phyloP scores from a whole-genome alignment of 2,113 vertebrate genomes.

The Pogonocichla stellata region DNA sequence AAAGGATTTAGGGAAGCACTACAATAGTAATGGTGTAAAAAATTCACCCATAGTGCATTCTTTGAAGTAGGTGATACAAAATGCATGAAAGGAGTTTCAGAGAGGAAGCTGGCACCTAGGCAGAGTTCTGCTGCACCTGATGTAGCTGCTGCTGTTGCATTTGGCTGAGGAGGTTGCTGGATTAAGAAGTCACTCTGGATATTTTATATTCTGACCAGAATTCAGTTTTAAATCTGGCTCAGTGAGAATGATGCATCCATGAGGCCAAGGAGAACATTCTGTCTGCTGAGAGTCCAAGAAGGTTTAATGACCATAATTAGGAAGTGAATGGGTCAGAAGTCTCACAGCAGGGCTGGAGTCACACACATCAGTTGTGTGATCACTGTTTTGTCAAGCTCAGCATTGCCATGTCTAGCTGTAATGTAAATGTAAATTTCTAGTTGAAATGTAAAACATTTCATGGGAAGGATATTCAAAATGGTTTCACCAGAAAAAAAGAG shows the following conservation, averaged over 20 bases:
- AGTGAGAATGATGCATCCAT: neutral
- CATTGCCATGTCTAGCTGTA: neutral
- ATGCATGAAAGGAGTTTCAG: neutral
- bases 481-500: neutral
- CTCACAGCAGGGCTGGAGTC: neutral
- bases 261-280: neutral
- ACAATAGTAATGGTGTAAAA: neutral
- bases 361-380: neutral
- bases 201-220: neutral
- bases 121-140: neutral
- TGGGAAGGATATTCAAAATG: neutral
- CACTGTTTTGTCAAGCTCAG: neutral
- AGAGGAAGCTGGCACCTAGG: neutral
- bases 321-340: neutral
- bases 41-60: neutral
- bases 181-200: neutral
- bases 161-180: neutral
- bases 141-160: accelerated
- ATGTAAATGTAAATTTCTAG: no score
- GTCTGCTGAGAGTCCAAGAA: neutral
- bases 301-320: neutral
- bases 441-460: neutral
- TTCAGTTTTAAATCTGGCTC: neutral
- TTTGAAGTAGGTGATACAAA: neutral
- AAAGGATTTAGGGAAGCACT: neutral